Conservation (phyloP, 2,113 vertebrate genomes). For the Crotophaga sulcirostris region DNA sequence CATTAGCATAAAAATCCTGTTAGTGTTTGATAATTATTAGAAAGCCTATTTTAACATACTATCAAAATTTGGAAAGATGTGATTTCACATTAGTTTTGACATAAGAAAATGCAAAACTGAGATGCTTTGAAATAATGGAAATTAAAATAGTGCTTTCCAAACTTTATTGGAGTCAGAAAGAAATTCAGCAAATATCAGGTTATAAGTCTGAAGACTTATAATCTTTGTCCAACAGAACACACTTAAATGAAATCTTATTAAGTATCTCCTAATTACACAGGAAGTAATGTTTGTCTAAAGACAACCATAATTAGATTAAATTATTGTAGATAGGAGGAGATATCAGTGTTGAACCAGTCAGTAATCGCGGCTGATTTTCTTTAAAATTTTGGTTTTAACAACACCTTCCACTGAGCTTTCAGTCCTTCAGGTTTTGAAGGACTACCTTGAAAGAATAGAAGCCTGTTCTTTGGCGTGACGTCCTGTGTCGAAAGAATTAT, state of each 20-base stretch:
- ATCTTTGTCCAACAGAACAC: not conserved
- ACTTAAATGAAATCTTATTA: not conserved
- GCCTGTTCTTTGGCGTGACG: not conserved
- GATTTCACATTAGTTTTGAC: not conserved
- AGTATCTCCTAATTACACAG: not conserved
- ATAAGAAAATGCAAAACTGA: not conserved
- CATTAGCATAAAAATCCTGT: not conserved
- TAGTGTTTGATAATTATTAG: not conserved
- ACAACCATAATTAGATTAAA: not conserved
- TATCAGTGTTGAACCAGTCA: not conserved
- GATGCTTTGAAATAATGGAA: not conserved
- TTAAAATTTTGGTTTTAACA: not conserved
- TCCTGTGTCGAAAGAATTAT: not conserved
- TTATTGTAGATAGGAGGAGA: not conserved
- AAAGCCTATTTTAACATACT: not conserved
- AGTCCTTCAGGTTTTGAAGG: not conserved
- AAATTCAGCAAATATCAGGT: not conserved
- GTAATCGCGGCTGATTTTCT: not conserved
- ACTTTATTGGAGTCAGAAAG: not conserved
- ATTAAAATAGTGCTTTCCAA: not conserved
- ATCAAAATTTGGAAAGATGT: accelerated
- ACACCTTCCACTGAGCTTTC: not conserved
- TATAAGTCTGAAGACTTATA: accelerated
- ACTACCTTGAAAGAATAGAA: not conserved
- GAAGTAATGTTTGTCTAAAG: not conserved